Base-by-base conservation (phyloP, 1,140 invertebrate species). In the Venustaconcha ellipsiformis region DNA sequence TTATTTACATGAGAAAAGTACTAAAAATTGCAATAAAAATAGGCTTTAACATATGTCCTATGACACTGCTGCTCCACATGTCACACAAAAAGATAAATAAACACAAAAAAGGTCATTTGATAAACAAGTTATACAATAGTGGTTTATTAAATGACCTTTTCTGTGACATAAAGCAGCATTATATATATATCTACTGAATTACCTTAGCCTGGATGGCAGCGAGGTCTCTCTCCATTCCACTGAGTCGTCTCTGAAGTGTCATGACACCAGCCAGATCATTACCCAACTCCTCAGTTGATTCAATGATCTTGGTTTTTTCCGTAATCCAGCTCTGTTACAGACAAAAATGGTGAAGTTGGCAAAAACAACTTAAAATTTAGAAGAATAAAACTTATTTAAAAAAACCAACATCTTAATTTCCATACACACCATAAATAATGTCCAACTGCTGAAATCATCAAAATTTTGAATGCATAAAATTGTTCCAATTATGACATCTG, bases 181-280 rank as follows among this genome's bases (percentile, higher is more conserved):
- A 30, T 30, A 30, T 30, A 30, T 30, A 4, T 30, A 48, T 8
- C 4, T 48, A 6, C 6, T 48, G 37, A 48, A 48, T 8, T 68
- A 89, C 85, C 86, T 99, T 99, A 18, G 97, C 96, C 91, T 99
- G 96, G 78, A 99, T 99, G 48, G 98, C 98, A 63, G 97, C 97
- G 70, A 99, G 88, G 90, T 99, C 99, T 73, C 98, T 93, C 90
- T 99, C 98, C 97, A 99, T 99, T 63, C 98, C 97, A 85, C 95
- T 96, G 0, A 99, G 92, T 72, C 97, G 93, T 73, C 97, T 83
- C 89, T 95, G 94, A 65, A 95, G 87, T n/a, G 93, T 94, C 93
- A 95, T 95, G 58, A 95, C 94, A 74, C 97, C 91, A 74, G 88
- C 88, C 23, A 92, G 86, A 83, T 92, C 92, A 81, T 99, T 99